A percentile compares a stretch with the other conserved stretches of the same genome.
Conservation (phyloP, 2,797 vertebrate species). For the Lophius americanus region DNA sequence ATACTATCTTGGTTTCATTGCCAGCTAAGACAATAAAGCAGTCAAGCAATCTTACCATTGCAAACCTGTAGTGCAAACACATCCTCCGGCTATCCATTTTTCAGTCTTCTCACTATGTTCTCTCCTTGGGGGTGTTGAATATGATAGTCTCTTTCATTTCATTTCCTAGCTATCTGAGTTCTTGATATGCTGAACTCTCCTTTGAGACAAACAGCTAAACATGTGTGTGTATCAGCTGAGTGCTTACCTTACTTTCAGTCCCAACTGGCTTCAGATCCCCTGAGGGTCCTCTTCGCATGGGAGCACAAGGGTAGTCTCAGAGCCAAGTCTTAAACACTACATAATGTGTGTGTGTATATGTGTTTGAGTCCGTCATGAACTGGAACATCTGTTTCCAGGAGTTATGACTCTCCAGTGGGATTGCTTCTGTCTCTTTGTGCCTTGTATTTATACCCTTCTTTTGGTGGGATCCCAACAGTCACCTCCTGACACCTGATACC, state of each 20-base stretch:
- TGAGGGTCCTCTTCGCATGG: slow-evolving; percentile 78
- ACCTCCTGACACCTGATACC: slow-evolving; percentile 79
- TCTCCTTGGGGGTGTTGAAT: slow-evolving; percentile 55
- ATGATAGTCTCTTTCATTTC: slow-evolving; percentile 56
- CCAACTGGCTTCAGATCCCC: slow-evolving; percentile 83
- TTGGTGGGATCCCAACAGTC: slow-evolving; percentile 77
- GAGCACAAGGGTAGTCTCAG: slow-evolving; percentile 78
- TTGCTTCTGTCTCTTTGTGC: slow-evolving; percentile 47
- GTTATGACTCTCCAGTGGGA: slow-evolving; percentile 66
- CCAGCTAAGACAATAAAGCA: slow-evolving; percentile 56
- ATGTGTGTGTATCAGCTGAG: slow-evolving; percentile 79
- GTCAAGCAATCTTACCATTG: slow-evolving; percentile 77
- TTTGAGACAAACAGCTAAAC: slow-evolving; percentile 79
- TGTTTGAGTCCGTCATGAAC: slow-evolving; percentile 49
- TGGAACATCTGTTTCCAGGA: slow-evolving; percentile 64
- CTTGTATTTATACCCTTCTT: slow-evolving; percentile 82
- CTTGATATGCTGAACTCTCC: slow-evolving; percentile 65
- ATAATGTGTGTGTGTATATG: slow-evolving; percentile 32
- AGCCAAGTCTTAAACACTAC: slow-evolving; percentile 44
- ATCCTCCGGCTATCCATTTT: slow-evolving; percentile 62
- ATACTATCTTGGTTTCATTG: slow-evolving; percentile 38
- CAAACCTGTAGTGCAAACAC: slow-evolving; percentile 45
- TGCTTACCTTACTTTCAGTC: slow-evolving; percentile 84
- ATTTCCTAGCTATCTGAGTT: slow-evolving; percentile 52
- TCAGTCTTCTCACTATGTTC: slow-evolving; percentile 38